Base-by-base conservation (phyloP, 1,140 invertebrate species). In the Monomorium pharaonis region DNA sequence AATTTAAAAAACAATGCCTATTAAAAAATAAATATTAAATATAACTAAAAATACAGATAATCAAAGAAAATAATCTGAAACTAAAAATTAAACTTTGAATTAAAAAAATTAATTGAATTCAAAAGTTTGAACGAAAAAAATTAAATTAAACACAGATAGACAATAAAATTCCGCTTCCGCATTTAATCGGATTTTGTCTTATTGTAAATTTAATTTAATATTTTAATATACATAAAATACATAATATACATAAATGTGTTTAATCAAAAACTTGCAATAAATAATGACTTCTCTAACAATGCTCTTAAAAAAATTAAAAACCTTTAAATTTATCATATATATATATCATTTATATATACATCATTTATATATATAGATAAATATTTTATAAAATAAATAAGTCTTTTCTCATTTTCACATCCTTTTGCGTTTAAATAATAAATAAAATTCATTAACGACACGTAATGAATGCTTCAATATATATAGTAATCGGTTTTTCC, bases 321-420 rank as follows among this genome's bases (percentile, higher is more conserved):
- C n/a, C 18, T 74, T 72, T 37, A 72, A 49, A 33, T 72, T 72
- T 33, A 47, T 60, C 58, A 16, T 54, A n/a, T 12, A 44, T 33
- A 14, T 74, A 37, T 37, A 37, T 5, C n/a, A 7, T 37, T 0
- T 37, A 5, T 37, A 37, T 37, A 37, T 7, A 21, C 12, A 72
- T 21, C 1, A 4, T 21, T 4, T 33, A 10, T 54, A 21, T 33
- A 54, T 21, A 16, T 37, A 47, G 24, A 67, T 37, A 37, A 37
- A 2, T 44, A 0, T n/a, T n/a, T n/a, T 21, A 16, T 37, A 7
- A 47, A 24, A 67, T 37, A 37, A 37, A 2, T 44, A 0, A 21
- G 21, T 27, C 6, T 2, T 33, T 33, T 54, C 21, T 54, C 18
- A 30, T 3, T 7, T 33, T 33, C 24, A 54, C 21, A 1, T 56